Evolutionary conservation across 2,888 invertebrate species (phyloP).

Genomic region (Ornithoptera alexandrae): DNA sequence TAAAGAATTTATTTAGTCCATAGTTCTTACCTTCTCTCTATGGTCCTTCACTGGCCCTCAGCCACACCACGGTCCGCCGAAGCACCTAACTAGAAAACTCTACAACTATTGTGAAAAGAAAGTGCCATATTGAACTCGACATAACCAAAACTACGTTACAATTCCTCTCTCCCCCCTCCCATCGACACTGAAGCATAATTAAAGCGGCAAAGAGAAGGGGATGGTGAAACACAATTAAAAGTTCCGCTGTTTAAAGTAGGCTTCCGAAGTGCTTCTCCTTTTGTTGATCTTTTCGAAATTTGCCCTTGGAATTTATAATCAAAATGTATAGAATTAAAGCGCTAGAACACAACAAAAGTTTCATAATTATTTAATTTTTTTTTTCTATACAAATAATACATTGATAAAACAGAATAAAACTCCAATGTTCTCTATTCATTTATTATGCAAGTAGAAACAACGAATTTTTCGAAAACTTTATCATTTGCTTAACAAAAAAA

Average conservation of each 20-base stretch:
- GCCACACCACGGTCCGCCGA: slow-evolving; percentile 12
- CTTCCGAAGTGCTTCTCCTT: slow-evolving; percentile 22
- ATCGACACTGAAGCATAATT: slow-evolving; percentile 29
- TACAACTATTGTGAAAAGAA: slow-evolving; percentile 33
- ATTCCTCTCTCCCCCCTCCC: slow-evolving; percentile 16
- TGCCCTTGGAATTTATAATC: slow-evolving; percentile 22
- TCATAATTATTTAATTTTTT: no score
- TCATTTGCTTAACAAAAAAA: no score
- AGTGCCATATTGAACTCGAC: slow-evolving; percentile 29
- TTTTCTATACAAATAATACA: no score
- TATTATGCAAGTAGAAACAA: no score
- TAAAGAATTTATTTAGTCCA: no score
- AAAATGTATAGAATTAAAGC: slow-evolving; percentile 13
- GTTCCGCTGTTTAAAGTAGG: slow-evolving; percentile 30
- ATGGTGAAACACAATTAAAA: slow-evolving; percentile 30
- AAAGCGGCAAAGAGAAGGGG: slow-evolving; percentile 24
- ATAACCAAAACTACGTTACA: slow-evolving; percentile 25
- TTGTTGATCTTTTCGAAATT: slow-evolving; percentile 28
- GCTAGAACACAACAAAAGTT: background rate
- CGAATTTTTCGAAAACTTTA: no score
- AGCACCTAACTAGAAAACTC: slow-evolving; percentile 24
- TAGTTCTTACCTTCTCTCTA: background rate
- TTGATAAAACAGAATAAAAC: no score
- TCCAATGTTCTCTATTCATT: no score
- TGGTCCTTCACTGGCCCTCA: slow-evolving; percentile 15